Conservation (phyloP, 2,888 invertebrate species). For the Drosophila basisetae region DNA sequence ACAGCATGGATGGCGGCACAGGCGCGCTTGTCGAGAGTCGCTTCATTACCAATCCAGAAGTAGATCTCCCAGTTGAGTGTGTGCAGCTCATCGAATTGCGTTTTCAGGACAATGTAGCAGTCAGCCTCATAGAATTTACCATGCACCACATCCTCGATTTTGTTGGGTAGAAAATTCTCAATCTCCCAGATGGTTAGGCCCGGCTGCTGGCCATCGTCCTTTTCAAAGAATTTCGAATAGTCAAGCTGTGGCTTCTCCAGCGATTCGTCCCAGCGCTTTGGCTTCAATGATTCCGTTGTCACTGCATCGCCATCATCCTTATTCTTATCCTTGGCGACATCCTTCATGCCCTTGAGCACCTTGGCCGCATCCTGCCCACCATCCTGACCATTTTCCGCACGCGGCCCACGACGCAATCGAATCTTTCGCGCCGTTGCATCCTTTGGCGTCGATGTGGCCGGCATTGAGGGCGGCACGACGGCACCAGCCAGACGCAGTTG, state of each 20-base stretch:
- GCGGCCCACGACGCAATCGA: constrained; percentile 92
- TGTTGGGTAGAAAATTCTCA: constrained; percentile 98
- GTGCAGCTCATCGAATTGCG: constrained; percentile 92
- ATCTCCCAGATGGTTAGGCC: constrained; percentile 99
- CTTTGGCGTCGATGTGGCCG: constrained; percentile 89
- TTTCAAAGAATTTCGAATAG: constrained; percentile 98
- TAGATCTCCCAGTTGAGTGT: constrained; percentile 97
- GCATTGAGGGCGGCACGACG: constrained; percentile 90
- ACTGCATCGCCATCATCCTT: constrained; percentile 82
- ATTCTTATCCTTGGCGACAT: constrained; percentile 90
- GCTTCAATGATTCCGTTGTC: constrained; percentile 87
- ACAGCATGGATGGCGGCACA: constrained; percentile 96
- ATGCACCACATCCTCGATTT: constrained; percentile 96
- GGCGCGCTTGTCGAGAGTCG: constrained; percentile 89
- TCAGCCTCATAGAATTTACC: constrained; percentile 99
- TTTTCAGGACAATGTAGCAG: constrained; percentile 98
- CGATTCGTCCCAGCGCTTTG: constrained; percentile 98
- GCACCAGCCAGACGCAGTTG: constrained; percentile 97
- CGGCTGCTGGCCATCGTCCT: constrained; percentile 96
- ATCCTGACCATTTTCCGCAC: constrained; percentile 87
- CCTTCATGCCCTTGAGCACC: constrained; percentile 92
- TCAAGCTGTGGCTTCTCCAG: constrained; percentile 97
- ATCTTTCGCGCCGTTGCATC: constrained; percentile 98
- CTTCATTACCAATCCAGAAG: constrained; percentile 99
- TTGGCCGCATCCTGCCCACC: constrained; percentile 95